These are phyloP conservation scores for Ictalurus punctatus DNA, from an alignment of 2,113 vertebrate genomes.

Conservation along the genomic window DNA sequence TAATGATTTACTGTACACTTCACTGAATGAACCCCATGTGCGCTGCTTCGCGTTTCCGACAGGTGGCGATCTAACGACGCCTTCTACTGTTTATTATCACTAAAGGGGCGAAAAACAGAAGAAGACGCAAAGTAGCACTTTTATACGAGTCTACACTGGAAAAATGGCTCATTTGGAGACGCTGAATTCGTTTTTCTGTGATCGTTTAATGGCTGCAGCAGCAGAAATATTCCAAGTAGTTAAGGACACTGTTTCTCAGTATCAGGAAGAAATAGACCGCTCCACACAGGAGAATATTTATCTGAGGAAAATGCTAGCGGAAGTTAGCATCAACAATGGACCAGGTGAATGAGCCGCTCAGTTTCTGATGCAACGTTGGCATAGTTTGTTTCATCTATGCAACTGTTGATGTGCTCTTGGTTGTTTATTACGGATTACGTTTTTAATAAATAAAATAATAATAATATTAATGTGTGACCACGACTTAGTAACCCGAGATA, in stretches of 20 bases:
- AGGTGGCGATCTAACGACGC: background rate
- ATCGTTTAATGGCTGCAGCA: conserved; percentile 42
- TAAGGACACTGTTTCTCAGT: conserved; percentile 36
- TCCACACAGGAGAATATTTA: conserved; percentile 41
- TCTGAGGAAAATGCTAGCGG: conserved; percentile 39
- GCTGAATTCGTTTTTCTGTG: conserved; percentile 43
- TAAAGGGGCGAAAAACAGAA: background rate
- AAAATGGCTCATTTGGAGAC: conserved; percentile 37
- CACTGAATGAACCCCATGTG: background rate
- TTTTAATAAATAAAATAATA: background rate
- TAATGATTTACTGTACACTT: background rate
- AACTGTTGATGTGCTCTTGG: background rate
- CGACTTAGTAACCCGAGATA: background rate
- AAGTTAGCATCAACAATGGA: conserved; percentile 24
- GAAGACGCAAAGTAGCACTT: background rate
- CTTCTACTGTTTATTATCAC: background rate
- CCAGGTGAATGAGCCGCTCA: conserved; percentile 22
- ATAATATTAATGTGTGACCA: too few relatives aligned
- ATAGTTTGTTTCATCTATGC: background rate
- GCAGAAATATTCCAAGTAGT: conserved; percentile 47
- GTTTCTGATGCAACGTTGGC: background rate
- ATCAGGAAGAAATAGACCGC: conserved; percentile 43
- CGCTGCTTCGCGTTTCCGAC: background rate
- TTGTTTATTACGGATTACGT: too few relatives aligned
- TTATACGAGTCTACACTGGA: background rate